Evolutionary conservation across 2,888 invertebrate species (phyloP), one percentile per base, ranked within the genome.

Genomic region (Pemphredon lugubris): DNA sequence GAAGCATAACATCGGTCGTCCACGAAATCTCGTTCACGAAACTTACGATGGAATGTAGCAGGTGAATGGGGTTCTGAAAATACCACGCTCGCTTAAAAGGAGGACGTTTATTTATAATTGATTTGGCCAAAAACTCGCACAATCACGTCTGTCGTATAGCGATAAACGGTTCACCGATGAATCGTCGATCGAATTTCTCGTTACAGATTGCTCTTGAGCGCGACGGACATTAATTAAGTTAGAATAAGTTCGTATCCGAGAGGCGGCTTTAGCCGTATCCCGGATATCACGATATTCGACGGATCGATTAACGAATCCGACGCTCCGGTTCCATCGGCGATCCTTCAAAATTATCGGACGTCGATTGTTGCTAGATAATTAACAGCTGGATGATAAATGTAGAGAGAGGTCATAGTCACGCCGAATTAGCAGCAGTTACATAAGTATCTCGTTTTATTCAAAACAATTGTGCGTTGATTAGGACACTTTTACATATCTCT

Each of bases 351-450:
- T n/a, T n/a, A n/a, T n/a, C n/a, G n/a, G n/a, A n/a, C n/a, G 60
- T 65, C 60, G 66, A n/a, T 57, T 32, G 73, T 48, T 37, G 16
- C 32, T 57, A 47, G 59, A 61, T 76, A 76, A 79, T 66, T 61
- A 67, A 57, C 16, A 42, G 51, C 37, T 64, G 37, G n/a, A 51
- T 72, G 47, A 53, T 55, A 53, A 68, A 66, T 68, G 69, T 61
- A 55, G 57, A 68, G 73, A 63, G 65, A 68, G 75, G 66, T 74
- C 78, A 74, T 79, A 72, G 76, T 79, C 76, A 73, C 65, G 42
- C 42, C 51, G 53, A 53, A 70, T 63, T 57, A 48, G 44, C 7
- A 20, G 21, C 3, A n/a, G n/a, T n/a, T n/a, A 4, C 34, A n/a
- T 34, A 34, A 34, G 34, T n/a, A 34, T 3, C 2, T 6, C 9